These are phyloP conservation scores for Macrosteles quadrilineatus DNA, from an alignment of 1,140 invertebrate species.

Conservation along the genomic window DNA sequence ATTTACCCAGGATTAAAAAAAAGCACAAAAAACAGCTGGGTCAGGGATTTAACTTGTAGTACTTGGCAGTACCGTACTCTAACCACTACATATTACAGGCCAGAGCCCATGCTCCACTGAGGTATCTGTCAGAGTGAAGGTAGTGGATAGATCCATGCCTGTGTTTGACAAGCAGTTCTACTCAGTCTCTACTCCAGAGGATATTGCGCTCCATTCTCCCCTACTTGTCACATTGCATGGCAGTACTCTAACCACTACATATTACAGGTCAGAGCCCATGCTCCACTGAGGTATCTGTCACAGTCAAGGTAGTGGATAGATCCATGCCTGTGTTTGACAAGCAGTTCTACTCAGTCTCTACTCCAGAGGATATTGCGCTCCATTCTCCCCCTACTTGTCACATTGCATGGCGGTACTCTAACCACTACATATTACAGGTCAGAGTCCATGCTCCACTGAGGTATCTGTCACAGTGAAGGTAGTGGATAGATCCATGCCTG, in stretches of 20 bases:
- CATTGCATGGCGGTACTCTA: no score
- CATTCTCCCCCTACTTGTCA: conserved; percentile 74
- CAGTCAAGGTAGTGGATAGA: conserved; percentile 84
- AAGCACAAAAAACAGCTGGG: no score
- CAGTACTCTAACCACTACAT: no score
- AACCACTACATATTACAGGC: no score
- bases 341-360: conserved; percentile 78
- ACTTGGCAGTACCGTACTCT: no score
- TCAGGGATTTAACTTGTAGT: no score
- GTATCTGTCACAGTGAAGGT: conserved; percentile 84
- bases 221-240: conserved; percentile 71
- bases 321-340: conserved; percentile 88
- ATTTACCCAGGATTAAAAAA: no score
- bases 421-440: no score
- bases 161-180: conserved; percentile 88
- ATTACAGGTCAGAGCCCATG: conserved; percentile 77
- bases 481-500: conserved; percentile 82
- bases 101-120: conserved; percentile 75
- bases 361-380: conserved; percentile 81
- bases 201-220: conserved; percentile 76
- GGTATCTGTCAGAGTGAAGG: conserved; percentile 81
- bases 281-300: conserved; percentile 74
- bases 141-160: conserved; percentile 84
- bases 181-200: conserved; percentile 76
- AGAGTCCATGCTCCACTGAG: conserved; percentile 74